These are phyloP conservation scores for Phyllostomus hastatus DNA, from an alignment of 2,113 vertebrate genomes.

Conservation along the genomic window DNA sequence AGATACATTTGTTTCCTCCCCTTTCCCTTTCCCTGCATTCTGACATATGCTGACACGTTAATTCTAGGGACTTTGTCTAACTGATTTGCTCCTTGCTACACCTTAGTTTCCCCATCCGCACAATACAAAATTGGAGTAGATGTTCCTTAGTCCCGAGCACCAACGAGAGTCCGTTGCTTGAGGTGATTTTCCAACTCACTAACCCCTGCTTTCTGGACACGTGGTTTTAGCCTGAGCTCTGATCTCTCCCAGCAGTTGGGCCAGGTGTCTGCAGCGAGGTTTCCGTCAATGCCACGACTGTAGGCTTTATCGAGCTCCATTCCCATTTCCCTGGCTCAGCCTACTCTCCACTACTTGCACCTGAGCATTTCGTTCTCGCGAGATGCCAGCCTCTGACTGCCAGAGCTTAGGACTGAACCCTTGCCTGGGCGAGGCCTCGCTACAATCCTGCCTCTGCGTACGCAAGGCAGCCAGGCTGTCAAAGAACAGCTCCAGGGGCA, in stretches of 20 bases:
- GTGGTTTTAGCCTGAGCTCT: constrained; percentile 6
- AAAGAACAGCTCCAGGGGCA: not conserved
- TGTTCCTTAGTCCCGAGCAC: not conserved
- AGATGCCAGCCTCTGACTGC: not conserved
- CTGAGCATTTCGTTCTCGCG: constrained; percentile 17
- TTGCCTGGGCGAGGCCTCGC: not conserved
- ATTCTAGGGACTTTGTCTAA: not conserved
- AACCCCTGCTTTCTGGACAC: not conserved
- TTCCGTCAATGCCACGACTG: constrained; percentile 71
- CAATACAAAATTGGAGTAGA: not conserved
- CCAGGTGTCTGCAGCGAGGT: constrained; percentile 40
- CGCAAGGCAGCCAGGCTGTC: not conserved
- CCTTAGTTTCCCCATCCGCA: not conserved
- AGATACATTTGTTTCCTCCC: not conserved
- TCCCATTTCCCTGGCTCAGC: constrained; percentile 66
- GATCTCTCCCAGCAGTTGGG: constrained; percentile 24
- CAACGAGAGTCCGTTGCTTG: not conserved
- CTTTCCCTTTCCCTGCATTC: not conserved
- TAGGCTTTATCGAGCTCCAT: constrained; percentile 71
- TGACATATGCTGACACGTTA: not conserved
- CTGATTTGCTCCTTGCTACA: not conserved
- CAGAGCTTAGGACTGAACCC: not conserved
- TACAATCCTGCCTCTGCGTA: not conserved
- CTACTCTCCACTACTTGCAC: not conserved
- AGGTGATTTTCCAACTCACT: not conserved